These are phyloP conservation scores for Whitmania pigra DNA, from an alignment of 1,140 invertebrate genomes.

Conservation along the genomic window DNA sequence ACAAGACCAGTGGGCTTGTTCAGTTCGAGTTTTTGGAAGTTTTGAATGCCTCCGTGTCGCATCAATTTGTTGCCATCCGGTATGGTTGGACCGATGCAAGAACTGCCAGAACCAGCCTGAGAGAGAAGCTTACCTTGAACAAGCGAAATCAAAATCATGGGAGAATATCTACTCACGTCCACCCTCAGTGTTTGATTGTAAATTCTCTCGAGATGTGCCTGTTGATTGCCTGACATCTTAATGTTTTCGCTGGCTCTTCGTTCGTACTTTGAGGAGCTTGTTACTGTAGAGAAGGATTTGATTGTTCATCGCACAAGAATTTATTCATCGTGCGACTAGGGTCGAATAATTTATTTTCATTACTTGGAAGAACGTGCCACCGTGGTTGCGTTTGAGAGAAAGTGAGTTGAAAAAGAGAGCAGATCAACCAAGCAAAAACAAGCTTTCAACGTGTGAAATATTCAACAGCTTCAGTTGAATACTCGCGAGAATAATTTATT, in stretches of 20 bases:
- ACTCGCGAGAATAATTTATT: too few relatives aligned
- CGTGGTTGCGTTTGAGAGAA: not conserved
- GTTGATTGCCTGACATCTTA: constrained; percentile 45
- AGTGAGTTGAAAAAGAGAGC: too few relatives aligned
- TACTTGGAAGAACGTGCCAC: not conserved
- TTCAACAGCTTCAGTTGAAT: too few relatives aligned
- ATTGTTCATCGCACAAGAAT: too few relatives aligned
- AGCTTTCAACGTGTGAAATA: too few relatives aligned
- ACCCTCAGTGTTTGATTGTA: constrained; percentile 36
- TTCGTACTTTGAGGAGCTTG: too few relatives aligned
- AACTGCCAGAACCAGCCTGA: not conserved
- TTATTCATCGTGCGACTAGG: too few relatives aligned
- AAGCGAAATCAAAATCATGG: not conserved
- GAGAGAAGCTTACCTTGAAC: too few relatives aligned
- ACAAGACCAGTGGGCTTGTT: constrained; percentile 11
- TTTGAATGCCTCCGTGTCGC: not conserved
- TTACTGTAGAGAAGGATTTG: too few relatives aligned
- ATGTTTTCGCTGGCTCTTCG: constrained; percentile 71
- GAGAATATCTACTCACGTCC: not conserved
- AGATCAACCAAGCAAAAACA: too few relatives aligned
- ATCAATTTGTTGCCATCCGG: not conserved
- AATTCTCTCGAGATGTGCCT: constrained; percentile 43
- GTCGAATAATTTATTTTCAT: too few relatives aligned
- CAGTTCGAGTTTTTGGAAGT: constrained; percentile 6
- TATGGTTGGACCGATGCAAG: not conserved